Percentiles rank a stretch among this genome's conserved stretches.
Evolutionary conservation across 2,888 invertebrate genomes (phyloP).

Genomic region (Timandra comae): DNA sequence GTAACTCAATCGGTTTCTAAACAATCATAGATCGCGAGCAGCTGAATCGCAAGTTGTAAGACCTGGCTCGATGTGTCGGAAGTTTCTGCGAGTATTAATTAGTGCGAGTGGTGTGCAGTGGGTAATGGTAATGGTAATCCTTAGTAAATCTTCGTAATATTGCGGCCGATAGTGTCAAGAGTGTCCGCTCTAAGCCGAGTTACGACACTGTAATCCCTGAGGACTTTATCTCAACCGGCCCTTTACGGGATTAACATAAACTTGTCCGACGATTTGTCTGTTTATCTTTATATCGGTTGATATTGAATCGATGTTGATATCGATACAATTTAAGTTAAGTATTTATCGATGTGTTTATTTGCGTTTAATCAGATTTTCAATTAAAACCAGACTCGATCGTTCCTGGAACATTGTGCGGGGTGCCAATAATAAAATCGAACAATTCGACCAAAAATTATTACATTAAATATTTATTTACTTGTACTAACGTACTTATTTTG

Average conservation of each 20-base stretch:
- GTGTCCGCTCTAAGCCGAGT: slow-evolving; percentile 55
- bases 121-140: slow-evolving; percentile 43
- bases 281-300: slow-evolving; percentile 46
- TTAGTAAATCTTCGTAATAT: slow-evolving; percentile 55
- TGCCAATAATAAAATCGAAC: too few relatives aligned
- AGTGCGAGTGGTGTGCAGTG: slow-evolving; percentile 40
- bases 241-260: slow-evolving; percentile 66
- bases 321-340: slow-evolving; percentile 17
- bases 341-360: too few relatives aligned
- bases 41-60: slow-evolving; percentile 18
- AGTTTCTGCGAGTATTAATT: slow-evolving; percentile 44
- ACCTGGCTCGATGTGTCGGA: slow-evolving; percentile 22
- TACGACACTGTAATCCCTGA: slow-evolving; percentile 55
- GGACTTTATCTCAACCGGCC: slow-evolving; percentile 59
- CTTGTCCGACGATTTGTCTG: slow-evolving; percentile 58
- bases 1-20: neutral
- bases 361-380: too few relatives aligned
- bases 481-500: too few relatives aligned
- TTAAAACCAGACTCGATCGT: too few relatives aligned
- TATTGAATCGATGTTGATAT: slow-evolving; percentile 23
- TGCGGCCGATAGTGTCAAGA: slow-evolving; percentile 56
- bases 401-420: too few relatives aligned
- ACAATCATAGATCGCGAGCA: neutral
- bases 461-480: too few relatives aligned
- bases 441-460: too few relatives aligned